Percentiles rank a stretch among this genome's conserved stretches.
These are phyloP conservation scores for Hyperoplus immaculatus DNA, from an alignment of 2,797 vertebrate species.

Conservation along the genomic window DNA sequence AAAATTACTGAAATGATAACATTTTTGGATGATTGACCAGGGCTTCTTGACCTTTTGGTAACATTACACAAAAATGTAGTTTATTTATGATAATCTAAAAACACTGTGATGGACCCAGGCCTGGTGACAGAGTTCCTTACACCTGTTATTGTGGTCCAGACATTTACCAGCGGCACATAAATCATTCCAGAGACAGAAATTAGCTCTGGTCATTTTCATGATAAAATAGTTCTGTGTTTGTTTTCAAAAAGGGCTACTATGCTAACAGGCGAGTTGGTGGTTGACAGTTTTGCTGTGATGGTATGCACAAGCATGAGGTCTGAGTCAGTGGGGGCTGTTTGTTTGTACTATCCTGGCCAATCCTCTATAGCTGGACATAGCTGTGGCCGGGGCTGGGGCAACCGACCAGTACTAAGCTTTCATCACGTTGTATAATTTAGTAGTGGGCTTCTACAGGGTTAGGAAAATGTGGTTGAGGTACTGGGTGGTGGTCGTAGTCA, in stretches of 20 bases:
- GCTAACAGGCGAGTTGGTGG: conserved; percentile 9
- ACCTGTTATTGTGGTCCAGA: conserved; percentile 47
- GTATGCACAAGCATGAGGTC: conserved; percentile 52
- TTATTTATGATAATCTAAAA: neutral
- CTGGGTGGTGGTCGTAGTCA: conserved; percentile 44
- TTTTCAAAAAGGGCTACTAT: conserved; percentile 20
- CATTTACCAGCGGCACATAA: conserved; percentile 27
- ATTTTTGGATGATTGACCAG: neutral
- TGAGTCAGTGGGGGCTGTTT: conserved; percentile 53
- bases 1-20: neutral
- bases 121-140: conserved; percentile 15
- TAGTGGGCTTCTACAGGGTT: conserved; percentile 49
- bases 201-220: conserved; percentile 20
- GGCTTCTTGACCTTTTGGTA: neutral
- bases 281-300: conserved; percentile 41
- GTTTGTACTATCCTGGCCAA: conserved; percentile 65
- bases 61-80: too few relatives aligned
- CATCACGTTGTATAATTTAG: conserved; percentile 57
- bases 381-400: conserved; percentile 36
- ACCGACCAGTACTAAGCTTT: conserved; percentile 53
- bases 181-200: conserved; percentile 23
- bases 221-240: conserved; percentile 38
- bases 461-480: conserved; percentile 48
- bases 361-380: conserved; percentile 47
- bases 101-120: neutral